Evolutionary conservation across 2,888 invertebrate genomes (phyloP).

Genomic region (Monochamus alternatus): DNA sequence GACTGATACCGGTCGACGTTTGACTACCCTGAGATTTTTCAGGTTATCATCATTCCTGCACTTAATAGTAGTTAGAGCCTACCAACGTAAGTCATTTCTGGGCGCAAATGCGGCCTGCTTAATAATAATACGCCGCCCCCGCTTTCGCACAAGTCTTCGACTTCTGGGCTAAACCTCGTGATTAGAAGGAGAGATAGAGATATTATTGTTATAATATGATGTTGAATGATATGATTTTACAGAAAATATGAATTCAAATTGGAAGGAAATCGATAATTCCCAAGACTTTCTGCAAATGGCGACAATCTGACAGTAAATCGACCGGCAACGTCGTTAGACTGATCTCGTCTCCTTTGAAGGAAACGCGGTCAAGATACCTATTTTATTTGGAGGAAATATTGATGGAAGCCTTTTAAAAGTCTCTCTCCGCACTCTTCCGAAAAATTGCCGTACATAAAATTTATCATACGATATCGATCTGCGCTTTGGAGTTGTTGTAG

Average conservation of each 20-base stretch:
- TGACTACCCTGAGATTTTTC: no score
- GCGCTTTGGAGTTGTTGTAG: slow-evolving; percentile 12
- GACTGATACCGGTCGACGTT: no score
- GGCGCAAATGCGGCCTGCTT: no score
- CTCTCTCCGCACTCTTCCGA: background rate
- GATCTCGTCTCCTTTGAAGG: background rate
- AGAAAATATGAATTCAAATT: slow-evolving; percentile 17
- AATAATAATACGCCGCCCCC: no score
- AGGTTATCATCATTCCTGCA: no score
- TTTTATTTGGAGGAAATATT: slow-evolving; percentile 14
- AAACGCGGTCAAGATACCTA: slow-evolving; percentile 17
- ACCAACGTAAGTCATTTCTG: no score
- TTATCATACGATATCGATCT: background rate
- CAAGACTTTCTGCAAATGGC: slow-evolving; percentile 24
- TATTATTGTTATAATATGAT: background rate
- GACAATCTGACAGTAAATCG: slow-evolving; percentile 24
- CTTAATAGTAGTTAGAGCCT: no score
- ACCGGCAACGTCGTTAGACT: slow-evolving; percentile 16
- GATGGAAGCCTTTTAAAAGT: slow-evolving; percentile 4
- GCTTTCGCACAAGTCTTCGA: no score
- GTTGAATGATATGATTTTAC: background rate
- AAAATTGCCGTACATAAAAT: slow-evolving; percentile 2
- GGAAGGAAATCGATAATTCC: slow-evolving; percentile 13
- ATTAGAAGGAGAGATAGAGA: no score
- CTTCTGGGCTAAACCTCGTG: no score